Percentiles rank a stretch among this genome's conserved stretches.
Evolutionary conservation across 2,113 vertebrate genomes (phyloP).

Genomic region (Columbina picui): DNA sequence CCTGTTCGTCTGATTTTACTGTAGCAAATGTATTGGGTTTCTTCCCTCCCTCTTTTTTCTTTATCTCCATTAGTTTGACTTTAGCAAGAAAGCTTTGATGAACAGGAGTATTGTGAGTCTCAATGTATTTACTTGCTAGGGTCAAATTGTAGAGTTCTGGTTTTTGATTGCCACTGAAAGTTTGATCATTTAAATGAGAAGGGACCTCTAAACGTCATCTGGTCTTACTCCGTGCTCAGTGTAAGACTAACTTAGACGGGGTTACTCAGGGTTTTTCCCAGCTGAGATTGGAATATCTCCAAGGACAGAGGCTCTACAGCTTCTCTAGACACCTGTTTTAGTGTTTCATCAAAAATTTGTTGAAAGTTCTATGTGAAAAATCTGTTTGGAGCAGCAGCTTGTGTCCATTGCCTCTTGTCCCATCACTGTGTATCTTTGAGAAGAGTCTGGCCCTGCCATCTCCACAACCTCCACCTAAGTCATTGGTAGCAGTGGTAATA

Average conservation of each 20-base stretch:
- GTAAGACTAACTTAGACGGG: not conserved
- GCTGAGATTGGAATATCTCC: not conserved
- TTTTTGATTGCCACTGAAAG: not conserved
- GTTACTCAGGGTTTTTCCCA: not conserved
- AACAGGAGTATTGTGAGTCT: not conserved
- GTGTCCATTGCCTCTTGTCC: not conserved
- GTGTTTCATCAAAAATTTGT: not conserved
- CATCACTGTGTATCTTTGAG: no score
- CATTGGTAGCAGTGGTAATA: rapidly evolving
- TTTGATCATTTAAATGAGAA: not conserved
- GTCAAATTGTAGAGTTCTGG: not conserved
- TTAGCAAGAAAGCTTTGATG: not conserved
- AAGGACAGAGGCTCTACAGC: not conserved
- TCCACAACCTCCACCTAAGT: not conserved
- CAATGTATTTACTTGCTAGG: not conserved
- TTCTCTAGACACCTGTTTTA: not conserved
- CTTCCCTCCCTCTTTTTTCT: not conserved
- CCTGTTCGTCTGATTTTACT: not conserved
- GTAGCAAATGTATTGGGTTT: not conserved
- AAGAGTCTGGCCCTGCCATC: not conserved
- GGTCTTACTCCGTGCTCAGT: not conserved
- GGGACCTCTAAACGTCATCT: not conserved
- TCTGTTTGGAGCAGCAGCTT: not conserved
- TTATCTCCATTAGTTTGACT: not conserved
- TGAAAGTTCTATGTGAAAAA: not conserved